Evolutionary conservation across 2,113 vertebrate genomes (phyloP), one percentile per base, ranked within the genome.

Genomic region (Vulpes ferrilata): DNA sequence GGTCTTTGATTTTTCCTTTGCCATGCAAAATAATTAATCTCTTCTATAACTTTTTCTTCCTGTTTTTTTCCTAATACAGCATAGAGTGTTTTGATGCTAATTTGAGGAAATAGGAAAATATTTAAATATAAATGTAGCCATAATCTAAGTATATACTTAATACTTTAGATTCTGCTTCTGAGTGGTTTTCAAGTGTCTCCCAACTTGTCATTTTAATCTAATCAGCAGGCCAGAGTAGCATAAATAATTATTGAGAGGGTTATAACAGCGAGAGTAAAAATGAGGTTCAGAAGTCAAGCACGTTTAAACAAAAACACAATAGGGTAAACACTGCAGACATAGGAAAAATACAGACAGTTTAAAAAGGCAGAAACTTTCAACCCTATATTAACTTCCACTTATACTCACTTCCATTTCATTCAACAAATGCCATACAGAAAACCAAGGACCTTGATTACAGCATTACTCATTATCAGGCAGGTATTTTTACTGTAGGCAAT

Each of bases 401-500:
- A 43, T 74, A 82, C 0, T 3, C 35, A 96, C n/a, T 95, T 82
- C 30, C 51, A 78, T 97, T 95, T 97, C 69, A 83, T 67, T 97
- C 81, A 93, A 92, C 80, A 91, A 93, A 82, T 1, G 0, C 57
- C 62, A 55, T 53, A 81, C 25, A 96, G 85, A 67, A 97, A 97
- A 96, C 96, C 97, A 79, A 98, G 59, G 87, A 67, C 91, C 85
- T 94, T 95, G 59, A 95, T 90, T 67, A 59, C 23, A 96, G 13
- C 11, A 95, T 27, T 96, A 35, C 79, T 0, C 0, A 73, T 93
- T 95, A 84, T 65, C 86, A 94, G 93, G 90, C 90, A 98, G 90
- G 80, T 78, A n/a, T 85, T 95, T 98, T 98, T 97, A 98, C 94
- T 90, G 73, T 83, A 43, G 74, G 92, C 89, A 90, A 79, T 48